phyloP scores from a whole-genome alignment of 2,113 vertebrate genomes.

The Dicrurus megarhynchus region DNA sequence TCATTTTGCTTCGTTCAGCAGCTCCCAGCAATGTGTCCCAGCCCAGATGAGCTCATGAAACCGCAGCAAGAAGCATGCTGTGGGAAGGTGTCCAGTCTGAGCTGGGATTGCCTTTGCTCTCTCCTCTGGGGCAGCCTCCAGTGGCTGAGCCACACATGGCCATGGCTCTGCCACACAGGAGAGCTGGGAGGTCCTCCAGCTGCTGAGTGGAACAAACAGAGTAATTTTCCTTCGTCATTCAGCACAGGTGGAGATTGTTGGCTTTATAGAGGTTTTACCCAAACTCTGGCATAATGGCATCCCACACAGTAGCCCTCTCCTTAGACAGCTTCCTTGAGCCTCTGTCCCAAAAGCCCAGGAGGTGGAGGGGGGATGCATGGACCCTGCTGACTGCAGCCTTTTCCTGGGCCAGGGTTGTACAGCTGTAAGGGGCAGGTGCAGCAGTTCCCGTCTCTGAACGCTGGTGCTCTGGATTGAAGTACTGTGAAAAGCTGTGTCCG shows the following conservation, averaged over 20 bases:
- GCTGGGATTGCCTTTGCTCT: neutral
- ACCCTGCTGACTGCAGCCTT: neutral
- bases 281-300: neutral
- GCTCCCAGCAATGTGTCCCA: neutral
- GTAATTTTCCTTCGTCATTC: neutral
- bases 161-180: neutral
- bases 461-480: neutral
- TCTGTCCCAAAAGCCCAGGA: neutral
- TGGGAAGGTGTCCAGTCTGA: neutral
- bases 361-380: neutral
- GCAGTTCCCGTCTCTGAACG: rapidly evolving
- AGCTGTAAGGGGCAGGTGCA: neutral
- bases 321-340: neutral
- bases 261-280: neutral
- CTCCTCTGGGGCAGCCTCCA: neutral
- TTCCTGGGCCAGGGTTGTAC: neutral
- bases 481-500: neutral
- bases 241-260: neutral
- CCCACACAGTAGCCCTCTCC: neutral
- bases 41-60: neutral
- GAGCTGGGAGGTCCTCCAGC: neutral
- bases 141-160: neutral
- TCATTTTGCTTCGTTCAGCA: neutral
- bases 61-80: neutral
- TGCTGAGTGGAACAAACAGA: neutral